phyloP scores from a whole-genome alignment of 2,888 invertebrate species.

The Thera obeliscata region DNA sequence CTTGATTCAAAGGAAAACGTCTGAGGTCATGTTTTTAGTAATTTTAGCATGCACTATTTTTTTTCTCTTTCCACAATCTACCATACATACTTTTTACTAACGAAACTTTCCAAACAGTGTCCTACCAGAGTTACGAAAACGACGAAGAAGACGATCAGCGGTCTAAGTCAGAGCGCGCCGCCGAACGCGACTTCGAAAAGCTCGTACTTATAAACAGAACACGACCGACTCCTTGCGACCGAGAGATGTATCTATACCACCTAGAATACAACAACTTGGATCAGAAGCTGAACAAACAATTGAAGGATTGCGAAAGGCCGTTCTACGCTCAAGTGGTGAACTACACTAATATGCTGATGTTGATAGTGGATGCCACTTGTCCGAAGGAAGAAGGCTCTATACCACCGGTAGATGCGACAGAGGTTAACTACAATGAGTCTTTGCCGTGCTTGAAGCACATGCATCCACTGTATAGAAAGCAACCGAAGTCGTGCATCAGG shows the following conservation, averaged over 20 bases:
- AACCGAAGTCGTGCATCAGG: conserved; percentile 90
- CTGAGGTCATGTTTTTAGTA: conserved; percentile 5
- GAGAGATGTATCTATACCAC: conserved; percentile 86
- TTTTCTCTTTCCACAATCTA: conserved; percentile 1
- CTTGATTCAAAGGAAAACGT: neutral
- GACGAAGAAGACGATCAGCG: conserved; percentile 74
- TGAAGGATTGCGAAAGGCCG: conserved; percentile 80
- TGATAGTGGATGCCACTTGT: conserved; percentile 89
- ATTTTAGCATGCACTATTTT: conserved; percentile 22
- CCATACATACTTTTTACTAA: conserved; percentile 13
- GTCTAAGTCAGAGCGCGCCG: conserved; percentile 67
- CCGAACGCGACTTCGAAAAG: conserved; percentile 86
- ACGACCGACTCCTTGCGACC: conserved; percentile 93
- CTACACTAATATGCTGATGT: conserved; percentile 90
- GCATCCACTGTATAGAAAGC: conserved; percentile 86
- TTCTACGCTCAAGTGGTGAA: conserved; percentile 90
- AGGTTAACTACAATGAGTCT: conserved; percentile 84
- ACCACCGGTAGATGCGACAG: conserved; percentile 72
- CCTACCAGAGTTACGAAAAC: conserved; percentile 77
- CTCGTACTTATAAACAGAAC: conserved; percentile 89
- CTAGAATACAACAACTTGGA: conserved; percentile 76
- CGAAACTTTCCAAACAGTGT: conserved; percentile 51
- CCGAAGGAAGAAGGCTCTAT: conserved; percentile 75
- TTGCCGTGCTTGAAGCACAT: conserved; percentile 85
- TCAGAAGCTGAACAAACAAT: conserved; percentile 77